Evolutionary conservation across 2,797 vertebrate species (phyloP), one percentile per base, ranked within the genome.

Genomic region (Aphelocoma californica): DNA sequence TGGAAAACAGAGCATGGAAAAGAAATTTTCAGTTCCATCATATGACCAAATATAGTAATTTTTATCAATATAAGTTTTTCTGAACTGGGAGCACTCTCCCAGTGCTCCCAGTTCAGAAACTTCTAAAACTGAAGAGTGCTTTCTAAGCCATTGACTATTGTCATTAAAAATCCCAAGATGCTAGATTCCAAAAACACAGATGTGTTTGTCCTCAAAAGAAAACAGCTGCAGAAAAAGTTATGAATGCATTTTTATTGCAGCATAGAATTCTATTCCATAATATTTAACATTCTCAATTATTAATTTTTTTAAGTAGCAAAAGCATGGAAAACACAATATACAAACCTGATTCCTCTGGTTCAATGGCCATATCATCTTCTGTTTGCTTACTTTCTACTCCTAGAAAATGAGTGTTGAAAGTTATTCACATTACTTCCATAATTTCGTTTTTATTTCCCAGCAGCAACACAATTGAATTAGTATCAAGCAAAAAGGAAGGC

Each of bases 271-370:
- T 45, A 74, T 24, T 78, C 9, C n/a, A 23, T 29, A 9, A 16
- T 32, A 66, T 36, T 58, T 69, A 51, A 40, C 2, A 70, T 36
- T 66, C 31, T 28, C 3, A 25, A 18, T 21, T 65, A 32, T 14
- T 34, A 29, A 18, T 18, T 25, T 11, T 45, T 78, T 20, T 0
- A 61, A 80, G 24, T 20, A 77, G 13, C 4, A 82, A 79, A 80
- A 1, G 8, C 38, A 66, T 14, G 26, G 2, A 70, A 61, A 79
- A 60, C 4, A 57, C 25, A 66, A 34, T 29, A 88, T 28, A 96
- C 96, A 81, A 80, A 97, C 96, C 96, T 96, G 90, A 92, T 71
- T 95, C 81, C 54, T 86, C 93, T 65, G 84, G 57, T 73, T 93
- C 95, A 89, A 28, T 8, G n/a, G 51, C 57, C 24, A 62, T 36